phyloP scores from a whole-genome alignment of 2,113 vertebrate genomes.

The Upupa epops region DNA sequence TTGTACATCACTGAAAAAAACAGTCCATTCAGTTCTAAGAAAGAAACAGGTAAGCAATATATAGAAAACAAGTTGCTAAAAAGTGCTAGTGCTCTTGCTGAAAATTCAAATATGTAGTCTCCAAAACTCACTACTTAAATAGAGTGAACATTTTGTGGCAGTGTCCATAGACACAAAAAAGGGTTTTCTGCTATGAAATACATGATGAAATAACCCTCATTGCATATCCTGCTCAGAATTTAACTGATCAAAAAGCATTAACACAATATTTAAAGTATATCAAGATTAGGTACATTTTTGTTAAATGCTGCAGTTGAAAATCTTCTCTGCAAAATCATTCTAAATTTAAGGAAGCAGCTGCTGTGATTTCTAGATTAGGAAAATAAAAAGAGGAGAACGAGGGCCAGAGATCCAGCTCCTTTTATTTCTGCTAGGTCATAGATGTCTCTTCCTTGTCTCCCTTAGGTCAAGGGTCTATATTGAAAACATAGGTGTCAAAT shows the following conservation, averaged over 20 bases:
- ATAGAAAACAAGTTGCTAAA: slow-evolving; percentile 3
- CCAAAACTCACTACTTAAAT: neutral
- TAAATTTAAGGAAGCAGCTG: neutral
- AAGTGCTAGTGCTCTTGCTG: neutral
- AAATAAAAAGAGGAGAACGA: neutral
- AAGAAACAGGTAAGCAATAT: neutral
- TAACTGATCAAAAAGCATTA: neutral
- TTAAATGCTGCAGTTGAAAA: neutral
- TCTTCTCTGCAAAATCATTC: neutral
- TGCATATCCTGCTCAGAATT: neutral
- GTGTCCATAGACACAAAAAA: neutral
- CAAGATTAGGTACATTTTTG: neutral
- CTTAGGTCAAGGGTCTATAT: neutral
- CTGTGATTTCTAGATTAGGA: neutral
- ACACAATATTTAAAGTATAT: neutral
- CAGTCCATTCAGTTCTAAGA: neutral
- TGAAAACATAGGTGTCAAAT: neutral
- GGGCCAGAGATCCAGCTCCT: accelerated
- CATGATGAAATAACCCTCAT: neutral
- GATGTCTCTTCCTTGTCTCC: neutral
- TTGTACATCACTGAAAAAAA: neutral
- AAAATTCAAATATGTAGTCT: neutral
- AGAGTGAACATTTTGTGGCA: neutral
- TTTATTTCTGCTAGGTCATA: neutral
- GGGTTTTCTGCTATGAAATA: neutral